Evolutionary conservation across 37 sponge, comb jelly and placozoan genomes (phyloP).

Genomic region (Spongia lamella): DNA sequence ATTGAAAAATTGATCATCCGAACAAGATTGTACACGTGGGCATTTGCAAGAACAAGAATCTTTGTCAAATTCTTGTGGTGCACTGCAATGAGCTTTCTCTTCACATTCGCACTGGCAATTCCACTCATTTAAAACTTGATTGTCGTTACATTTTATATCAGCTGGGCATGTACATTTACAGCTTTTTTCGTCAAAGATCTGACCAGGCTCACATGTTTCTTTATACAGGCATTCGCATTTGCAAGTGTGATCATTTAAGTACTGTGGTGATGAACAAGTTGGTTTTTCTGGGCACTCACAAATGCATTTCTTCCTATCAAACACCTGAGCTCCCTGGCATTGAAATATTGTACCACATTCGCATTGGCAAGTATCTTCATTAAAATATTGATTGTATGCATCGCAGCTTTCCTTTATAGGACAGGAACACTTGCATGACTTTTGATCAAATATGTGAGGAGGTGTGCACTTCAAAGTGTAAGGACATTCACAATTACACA

Average conservation of each 20-base stretch:
- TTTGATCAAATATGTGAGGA: conserved; percentile 10
- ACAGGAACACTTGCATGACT: conserved; percentile 32
- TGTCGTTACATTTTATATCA: too few species aligned
- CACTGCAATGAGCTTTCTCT: background rate
- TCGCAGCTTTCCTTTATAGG: background rate
- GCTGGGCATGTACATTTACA: conserved; percentile 24
- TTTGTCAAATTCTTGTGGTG: background rate
- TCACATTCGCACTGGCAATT: background rate
- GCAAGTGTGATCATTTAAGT: conserved; percentile 3
- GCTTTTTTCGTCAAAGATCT: background rate
- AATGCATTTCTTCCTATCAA: conserved; percentile 4
- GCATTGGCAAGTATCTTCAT: conserved; percentile 35
- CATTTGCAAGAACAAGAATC: conserved; percentile 26
- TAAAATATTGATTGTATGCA: background rate
- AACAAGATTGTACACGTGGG: conserved; percentile 7
- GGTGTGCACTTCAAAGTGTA: conserved; percentile 5
- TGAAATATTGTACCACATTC: conserved; percentile 3
- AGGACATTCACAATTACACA: conserved; percentile 47
- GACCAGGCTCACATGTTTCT: too few species aligned
- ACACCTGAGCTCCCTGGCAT: conserved; percentile 7
- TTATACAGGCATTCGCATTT: conserved; percentile 23
- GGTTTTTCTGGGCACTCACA: conserved; percentile 25
- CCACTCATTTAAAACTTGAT: too few species aligned
- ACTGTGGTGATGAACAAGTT: background rate
- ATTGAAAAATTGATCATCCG: background rate